Evolutionary conservation across 2,888 invertebrate genomes (phyloP).

Genomic region (Drosophila glabriapex): DNA sequence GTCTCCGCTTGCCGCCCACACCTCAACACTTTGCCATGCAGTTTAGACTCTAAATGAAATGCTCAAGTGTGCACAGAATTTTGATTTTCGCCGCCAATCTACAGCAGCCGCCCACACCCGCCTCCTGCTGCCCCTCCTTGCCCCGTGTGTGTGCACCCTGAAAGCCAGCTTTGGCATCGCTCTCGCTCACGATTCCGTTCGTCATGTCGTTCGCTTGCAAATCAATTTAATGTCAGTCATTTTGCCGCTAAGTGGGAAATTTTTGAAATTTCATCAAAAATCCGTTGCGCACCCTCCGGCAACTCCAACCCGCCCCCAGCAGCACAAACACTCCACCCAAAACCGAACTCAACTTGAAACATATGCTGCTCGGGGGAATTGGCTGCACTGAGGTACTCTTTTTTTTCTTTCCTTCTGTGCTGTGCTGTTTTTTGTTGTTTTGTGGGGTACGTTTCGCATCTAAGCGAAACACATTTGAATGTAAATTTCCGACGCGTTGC

Average conservation of each 20-base stretch:
- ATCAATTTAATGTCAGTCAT: constrained; percentile 84
- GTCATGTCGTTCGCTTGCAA: constrained; percentile 83
- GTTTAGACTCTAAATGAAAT: constrained; percentile 82
- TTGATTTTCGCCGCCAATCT: constrained; percentile 74
- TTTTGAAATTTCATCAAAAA: constrained; percentile 84
- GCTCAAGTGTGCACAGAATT: constrained; percentile 84
- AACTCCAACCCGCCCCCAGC: constrained; percentile 24
- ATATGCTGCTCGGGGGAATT: constrained; percentile 79
- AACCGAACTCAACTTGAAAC: constrained; percentile 46
- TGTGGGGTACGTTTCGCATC: constrained; percentile 56
- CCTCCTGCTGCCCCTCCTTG: neutral
- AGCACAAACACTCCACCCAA: neutral
- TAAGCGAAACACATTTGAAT: constrained; percentile 81
- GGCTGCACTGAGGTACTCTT: constrained; percentile 76
- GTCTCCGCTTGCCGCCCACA: neutral
- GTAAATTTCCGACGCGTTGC: constrained; percentile 79
- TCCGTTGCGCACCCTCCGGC: constrained; percentile 55
- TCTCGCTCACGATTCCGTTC: constrained; percentile 64
- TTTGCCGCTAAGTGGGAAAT: constrained; percentile 75
- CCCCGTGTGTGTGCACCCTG: neutral
- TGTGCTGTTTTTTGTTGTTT: constrained; percentile 20
- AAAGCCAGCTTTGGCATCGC: constrained; percentile 19
- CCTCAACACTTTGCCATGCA: constrained; percentile 55
- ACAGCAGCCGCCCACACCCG: neutral
- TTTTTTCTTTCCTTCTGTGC: constrained; percentile 16